Conservation (phyloP, 1,140 invertebrate species). For the Diabrotica virgifera region DNA sequence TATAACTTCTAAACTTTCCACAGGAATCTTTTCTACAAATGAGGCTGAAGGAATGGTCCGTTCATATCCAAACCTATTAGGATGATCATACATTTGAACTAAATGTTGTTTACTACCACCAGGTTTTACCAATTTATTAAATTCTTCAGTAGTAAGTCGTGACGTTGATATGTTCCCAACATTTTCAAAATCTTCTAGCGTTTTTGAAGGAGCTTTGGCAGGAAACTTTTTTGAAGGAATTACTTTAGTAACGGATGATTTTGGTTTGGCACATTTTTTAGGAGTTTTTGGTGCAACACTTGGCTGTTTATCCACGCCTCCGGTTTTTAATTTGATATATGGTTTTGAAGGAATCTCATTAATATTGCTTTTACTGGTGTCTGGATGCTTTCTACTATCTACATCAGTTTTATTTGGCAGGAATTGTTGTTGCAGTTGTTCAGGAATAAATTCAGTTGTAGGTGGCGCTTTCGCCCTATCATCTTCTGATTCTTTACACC, state of each 20-base stretch:
- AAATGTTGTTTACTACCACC: not conserved
- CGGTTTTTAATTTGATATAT: slow-evolving; percentile 28
- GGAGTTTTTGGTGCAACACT: not conserved
- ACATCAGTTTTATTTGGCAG: too few relatives aligned
- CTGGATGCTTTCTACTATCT: too few relatives aligned
- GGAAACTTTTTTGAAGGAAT: not conserved
- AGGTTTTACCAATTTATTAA: slow-evolving; percentile 9
- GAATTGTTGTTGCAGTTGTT: too few relatives aligned
- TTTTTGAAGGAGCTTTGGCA: slow-evolving; percentile 2
- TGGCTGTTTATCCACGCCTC: too few relatives aligned
- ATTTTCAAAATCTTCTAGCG: not conserved
- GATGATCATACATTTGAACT: slow-evolving; percentile 36
- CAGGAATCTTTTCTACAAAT: slow-evolving; percentile 32
- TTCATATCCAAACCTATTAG: slow-evolving; percentile 27
- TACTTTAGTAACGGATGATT: not conserved
- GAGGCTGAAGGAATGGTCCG: slow-evolving; percentile 18
- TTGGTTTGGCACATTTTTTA: not conserved
- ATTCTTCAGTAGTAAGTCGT: not conserved
- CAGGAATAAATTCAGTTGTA: too few relatives aligned
- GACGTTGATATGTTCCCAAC: not conserved
- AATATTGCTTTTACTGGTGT: not conserved
- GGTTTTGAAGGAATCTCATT: slow-evolving; percentile 34
- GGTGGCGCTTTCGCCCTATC: too few relatives aligned
- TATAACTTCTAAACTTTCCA: slow-evolving; percentile 28
- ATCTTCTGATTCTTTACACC: too few relatives aligned